Evolutionary conservation across 2,113 vertebrate species (phyloP).

Genomic region (Megaceryle maxima): DNA sequence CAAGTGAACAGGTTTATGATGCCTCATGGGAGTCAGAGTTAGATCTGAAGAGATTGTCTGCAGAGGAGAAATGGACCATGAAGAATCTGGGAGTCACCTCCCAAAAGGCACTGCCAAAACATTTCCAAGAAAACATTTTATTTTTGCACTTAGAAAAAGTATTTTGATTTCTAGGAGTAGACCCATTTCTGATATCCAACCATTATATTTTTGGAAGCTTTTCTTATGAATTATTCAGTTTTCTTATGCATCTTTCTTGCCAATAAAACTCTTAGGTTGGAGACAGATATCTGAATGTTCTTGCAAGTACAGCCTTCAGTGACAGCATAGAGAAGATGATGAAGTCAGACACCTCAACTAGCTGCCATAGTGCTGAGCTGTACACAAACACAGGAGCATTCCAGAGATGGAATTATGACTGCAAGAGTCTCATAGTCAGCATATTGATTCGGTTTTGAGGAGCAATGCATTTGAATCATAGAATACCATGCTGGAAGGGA

Average conservation of each 20-base stretch:
- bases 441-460: background rate
- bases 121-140: background rate
- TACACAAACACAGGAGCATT: conserved; percentile 3
- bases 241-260: background rate
- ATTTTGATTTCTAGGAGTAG: background rate
- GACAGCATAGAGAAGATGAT: background rate
- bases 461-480: background rate
- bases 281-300: background rate
- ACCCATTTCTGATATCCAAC: background rate
- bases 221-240: conserved; percentile 41
- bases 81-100: background rate
- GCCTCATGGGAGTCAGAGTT: background rate
- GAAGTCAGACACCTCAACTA: conserved; percentile 24
- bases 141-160: background rate
- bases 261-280: conserved; percentile 36
- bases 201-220: background rate
- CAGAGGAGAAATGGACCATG: background rate
- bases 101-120: background rate
- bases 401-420: background rate
- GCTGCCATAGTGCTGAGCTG: conserved; percentile 10
- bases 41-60: background rate
- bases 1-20: background rate
- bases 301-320: background rate
- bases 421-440: background rate
- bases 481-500: too few relatives aligned